phyloP scores from a whole-genome alignment of 2,797 vertebrate species.

The Buphagus erythrorhynchus region DNA sequence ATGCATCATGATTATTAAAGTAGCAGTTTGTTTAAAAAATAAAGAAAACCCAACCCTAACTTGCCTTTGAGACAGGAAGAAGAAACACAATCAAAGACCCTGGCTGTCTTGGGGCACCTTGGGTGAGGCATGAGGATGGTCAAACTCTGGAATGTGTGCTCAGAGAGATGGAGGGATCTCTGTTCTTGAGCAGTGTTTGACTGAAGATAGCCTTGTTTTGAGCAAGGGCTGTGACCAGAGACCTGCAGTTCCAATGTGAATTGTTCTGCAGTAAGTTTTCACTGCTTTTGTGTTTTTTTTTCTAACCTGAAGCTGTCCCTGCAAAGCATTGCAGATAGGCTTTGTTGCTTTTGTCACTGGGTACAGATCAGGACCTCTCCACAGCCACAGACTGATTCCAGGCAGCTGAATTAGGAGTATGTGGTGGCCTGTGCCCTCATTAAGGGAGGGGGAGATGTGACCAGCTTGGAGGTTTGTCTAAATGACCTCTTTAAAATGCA shows the following conservation, averaged over 20 bases:
- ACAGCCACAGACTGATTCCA: not conserved
- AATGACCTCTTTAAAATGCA: not conserved
- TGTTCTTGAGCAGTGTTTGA: not conserved
- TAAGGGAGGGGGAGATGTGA: not conserved
- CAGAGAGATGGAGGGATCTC: not conserved
- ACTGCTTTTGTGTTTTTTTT: not conserved
- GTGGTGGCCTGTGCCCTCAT: not conserved
- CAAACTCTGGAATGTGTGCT: not conserved
- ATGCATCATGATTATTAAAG: not conserved
- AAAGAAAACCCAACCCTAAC: not conserved
- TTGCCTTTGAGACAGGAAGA: not conserved
- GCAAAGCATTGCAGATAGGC: not conserved
- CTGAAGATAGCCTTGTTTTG: not conserved
- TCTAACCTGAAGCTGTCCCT: not conserved
- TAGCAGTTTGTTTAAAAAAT: not conserved
- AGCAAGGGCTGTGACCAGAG: not conserved
- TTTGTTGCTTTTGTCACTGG: not conserved
- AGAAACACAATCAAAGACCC: not conserved
- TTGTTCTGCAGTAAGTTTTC: not conserved
- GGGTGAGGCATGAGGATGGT: not conserved
- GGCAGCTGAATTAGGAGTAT: not conserved
- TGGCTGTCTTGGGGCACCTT: not conserved
- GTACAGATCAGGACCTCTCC: not conserved
- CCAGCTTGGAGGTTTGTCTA: not conserved
- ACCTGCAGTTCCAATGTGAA: not conserved